Evolutionary conservation across 2,797 vertebrate species (phyloP).

Genomic region (Aulostomus chinensis): DNA sequence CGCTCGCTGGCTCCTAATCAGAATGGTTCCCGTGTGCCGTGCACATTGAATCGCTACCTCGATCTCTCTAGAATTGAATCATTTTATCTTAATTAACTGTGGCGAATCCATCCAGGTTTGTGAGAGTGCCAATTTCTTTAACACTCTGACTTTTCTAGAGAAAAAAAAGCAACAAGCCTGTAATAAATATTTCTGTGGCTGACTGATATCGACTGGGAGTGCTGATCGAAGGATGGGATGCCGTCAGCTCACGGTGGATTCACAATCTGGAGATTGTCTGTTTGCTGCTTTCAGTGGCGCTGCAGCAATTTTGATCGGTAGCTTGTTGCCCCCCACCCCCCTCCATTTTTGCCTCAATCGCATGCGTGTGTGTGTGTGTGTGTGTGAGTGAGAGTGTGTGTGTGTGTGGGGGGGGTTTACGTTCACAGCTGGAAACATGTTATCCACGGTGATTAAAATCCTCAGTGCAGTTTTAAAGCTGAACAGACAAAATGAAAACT

Average conservation of each 20-base stretch:
- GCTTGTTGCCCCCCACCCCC: slow-evolving; percentile 9
- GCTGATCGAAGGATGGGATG: slow-evolving; percentile 64
- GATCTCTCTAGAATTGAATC: slow-evolving; percentile 79
- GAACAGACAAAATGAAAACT: slow-evolving; percentile 3
- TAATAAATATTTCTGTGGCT: slow-evolving; percentile 67
- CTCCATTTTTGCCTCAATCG: slow-evolving; percentile 3
- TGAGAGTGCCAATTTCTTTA: slow-evolving; percentile 56
- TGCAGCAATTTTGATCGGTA: slow-evolving; percentile 19
- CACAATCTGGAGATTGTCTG: slow-evolving; percentile 49
- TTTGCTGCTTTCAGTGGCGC: slow-evolving; percentile 17
- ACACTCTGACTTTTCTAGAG: slow-evolving; percentile 16
- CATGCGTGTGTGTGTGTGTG: neutral
- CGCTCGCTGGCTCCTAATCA: slow-evolving; percentile 79
- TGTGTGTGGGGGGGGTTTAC: slow-evolving; percentile 2
- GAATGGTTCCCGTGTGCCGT: slow-evolving; percentile 59
- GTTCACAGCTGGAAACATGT: neutral
- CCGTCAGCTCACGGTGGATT: slow-evolving; percentile 45
- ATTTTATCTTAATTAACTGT: slow-evolving; percentile 85
- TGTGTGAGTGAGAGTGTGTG: neutral
- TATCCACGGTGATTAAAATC: neutral
- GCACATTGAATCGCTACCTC: slow-evolving; percentile 67
- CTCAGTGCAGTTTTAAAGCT: neutral
- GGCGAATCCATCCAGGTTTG: slow-evolving; percentile 77
- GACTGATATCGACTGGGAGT: slow-evolving; percentile 51
- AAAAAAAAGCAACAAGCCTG: slow-evolving; percentile 18